Percentiles rank a stretch among this genome's conserved stretches.
Evolutionary conservation across 2,797 vertebrate genomes (phyloP).

Genomic region (Chanos chanos): DNA sequence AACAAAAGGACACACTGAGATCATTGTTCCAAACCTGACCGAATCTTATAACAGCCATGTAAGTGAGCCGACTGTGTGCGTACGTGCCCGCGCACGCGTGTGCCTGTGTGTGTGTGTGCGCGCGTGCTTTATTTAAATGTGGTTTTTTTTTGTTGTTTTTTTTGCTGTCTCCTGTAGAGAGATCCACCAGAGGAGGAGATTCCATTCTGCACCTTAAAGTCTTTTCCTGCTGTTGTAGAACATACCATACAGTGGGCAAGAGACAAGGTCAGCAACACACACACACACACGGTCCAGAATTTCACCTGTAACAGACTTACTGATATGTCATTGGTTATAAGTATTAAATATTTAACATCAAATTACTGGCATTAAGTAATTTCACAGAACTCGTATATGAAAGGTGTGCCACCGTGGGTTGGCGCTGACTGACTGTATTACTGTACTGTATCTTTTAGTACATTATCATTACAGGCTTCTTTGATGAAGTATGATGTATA

Average conservation of each 20-base stretch:
- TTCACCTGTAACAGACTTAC: no score
- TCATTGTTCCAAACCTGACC: conserved; percentile 91
- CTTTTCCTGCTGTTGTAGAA: conserved; percentile 95
- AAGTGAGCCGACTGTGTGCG: conserved; percentile 63
- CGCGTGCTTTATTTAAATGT: neutral
- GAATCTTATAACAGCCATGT: conserved; percentile 98
- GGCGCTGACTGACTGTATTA: neutral
- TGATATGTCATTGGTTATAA: no score
- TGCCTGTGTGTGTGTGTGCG: neutral
- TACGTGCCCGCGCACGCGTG: neutral
- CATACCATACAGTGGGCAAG: conserved; percentile 99
- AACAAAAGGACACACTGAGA: conserved; percentile 97
- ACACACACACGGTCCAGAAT: neutral
- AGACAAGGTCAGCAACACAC: conserved; percentile 83
- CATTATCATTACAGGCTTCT: no score
- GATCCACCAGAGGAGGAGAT: conserved; percentile 98
- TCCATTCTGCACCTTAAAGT: conserved; percentile 98
- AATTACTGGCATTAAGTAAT: no score
- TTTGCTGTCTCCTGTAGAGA: conserved; percentile 66
- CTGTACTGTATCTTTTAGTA: neutral
- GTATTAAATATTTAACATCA: no score
- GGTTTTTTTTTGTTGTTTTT: conserved; percentile 20
- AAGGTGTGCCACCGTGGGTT: no score
- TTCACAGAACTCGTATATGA: no score
- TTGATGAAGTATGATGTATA: no score